These are phyloP conservation scores for Hesperia comma DNA, from an alignment of 2,888 invertebrate genomes.

Conservation along the genomic window DNA sequence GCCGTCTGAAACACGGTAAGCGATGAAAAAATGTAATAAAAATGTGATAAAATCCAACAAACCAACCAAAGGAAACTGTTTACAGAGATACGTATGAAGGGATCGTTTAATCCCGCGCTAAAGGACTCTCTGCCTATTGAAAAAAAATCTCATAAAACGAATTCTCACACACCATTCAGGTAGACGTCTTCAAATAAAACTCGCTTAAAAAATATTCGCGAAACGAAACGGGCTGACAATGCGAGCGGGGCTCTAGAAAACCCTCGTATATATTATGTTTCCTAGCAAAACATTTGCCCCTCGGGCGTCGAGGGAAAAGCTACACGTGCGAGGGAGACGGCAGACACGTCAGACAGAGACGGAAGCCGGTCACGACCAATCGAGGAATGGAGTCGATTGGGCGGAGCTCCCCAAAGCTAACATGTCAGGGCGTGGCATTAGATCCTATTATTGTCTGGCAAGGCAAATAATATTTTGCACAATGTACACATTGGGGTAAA, in stretches of 20 bases:
- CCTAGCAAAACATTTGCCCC: slow-evolving; percentile 84
- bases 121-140: slow-evolving; percentile 63
- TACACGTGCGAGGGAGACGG: slow-evolving; percentile 63
- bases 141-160: slow-evolving; percentile 79
- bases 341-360: slow-evolving; percentile 52
- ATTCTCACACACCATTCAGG: slow-evolving; percentile 81
- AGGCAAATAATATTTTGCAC: slow-evolving; percentile 90
- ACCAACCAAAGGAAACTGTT: slow-evolving; percentile 62
- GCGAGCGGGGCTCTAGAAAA: slow-evolving; percentile 74
- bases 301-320: slow-evolving; percentile 81
- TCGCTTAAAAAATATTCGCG: slow-evolving; percentile 77
- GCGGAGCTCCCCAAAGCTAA: slow-evolving; percentile 79
- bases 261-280: slow-evolving; percentile 84
- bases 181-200: slow-evolving; percentile 77
- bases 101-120: slow-evolving; percentile 70
- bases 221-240: slow-evolving; percentile 71
- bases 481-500: slow-evolving; percentile 86
- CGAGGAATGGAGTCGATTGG: slow-evolving; percentile 51
- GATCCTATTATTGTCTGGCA: slow-evolving; percentile 85
- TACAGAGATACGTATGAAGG: slow-evolving; percentile 58
- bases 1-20: slow-evolving; percentile 25
- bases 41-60: slow-evolving; percentile 55
- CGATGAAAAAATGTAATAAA: slow-evolving; percentile 46
- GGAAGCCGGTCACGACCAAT: slow-evolving; percentile 62
- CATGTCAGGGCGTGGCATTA: slow-evolving; percentile 83